A percentile compares a stretch with the other conserved stretches of the same genome.
Evolutionary conservation across 2,113 vertebrate species (phyloP).

Genomic region (Origma solitaria): DNA sequence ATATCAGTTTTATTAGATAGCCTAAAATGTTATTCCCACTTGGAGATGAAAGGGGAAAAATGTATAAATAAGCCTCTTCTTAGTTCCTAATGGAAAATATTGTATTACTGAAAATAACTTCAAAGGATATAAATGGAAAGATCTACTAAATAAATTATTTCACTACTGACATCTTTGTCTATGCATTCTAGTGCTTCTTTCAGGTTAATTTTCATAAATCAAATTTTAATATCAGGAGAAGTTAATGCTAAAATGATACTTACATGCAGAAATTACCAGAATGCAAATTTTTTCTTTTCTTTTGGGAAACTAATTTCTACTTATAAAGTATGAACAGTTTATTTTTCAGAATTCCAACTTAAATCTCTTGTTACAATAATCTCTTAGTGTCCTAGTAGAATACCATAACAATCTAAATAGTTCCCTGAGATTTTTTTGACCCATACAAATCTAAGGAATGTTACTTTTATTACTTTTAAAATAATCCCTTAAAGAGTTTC

Average conservation of each 20-base stretch:
- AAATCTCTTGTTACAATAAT: background rate
- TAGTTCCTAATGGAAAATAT: background rate
- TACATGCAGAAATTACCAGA: background rate
- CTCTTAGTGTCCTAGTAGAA: background rate
- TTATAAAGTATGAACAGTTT: background rate
- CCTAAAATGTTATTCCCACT: background rate
- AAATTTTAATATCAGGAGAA: background rate
- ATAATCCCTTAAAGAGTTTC: background rate
- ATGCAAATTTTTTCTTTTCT: background rate
- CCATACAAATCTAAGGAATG: background rate
- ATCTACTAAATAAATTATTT: background rate
- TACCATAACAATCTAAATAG: background rate
- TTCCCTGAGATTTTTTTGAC: background rate
- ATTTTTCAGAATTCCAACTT: background rate
- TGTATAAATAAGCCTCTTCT: background rate
- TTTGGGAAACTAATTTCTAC: background rate
- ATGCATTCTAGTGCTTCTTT: background rate
- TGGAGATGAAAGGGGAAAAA: background rate
- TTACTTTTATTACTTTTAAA: background rate
- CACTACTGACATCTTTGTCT: background rate
- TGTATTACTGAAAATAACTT: background rate
- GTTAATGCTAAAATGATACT: background rate
- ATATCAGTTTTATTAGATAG: background rate
- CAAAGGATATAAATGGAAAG: background rate
- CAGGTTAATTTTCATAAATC: background rate